Base-by-base conservation (phyloP, 1,140 invertebrate species). In the Cydia pomonella region DNA sequence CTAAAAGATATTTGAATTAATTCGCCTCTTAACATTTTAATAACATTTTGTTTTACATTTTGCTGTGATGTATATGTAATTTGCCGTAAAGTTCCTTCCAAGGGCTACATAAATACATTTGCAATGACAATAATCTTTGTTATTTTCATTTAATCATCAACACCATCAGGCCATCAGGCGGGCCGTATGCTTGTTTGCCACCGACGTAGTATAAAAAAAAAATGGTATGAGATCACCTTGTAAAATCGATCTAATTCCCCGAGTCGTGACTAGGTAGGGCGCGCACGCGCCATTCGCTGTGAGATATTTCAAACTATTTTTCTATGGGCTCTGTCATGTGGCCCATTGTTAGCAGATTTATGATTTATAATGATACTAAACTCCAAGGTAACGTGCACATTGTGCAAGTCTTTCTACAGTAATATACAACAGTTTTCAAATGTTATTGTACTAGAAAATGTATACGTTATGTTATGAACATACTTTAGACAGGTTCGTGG, bases 281-380 rank as follows among this genome's bases (percentile, higher is more conserved):
- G 86, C 86, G 89, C 89, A 90, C 90, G 88, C 87, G 90, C 86
- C 82, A 84, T 72, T 79, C 76, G 78, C 76, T 78, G 84, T 82
- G 80, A 88, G 85, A 82, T 86, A 86, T 86, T 88, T 85, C 78
- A 84, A 84, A 84, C 80, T 83, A 82, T 82, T 82, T 84, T 79
- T 75, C 76, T 84, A 78, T 82, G 80, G 79, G 82, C 78, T 80
- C 81, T 91, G 88, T 87, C 89, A 86, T 89, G 77, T 86, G 84
- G 78, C 79, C 82, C 77, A 91, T 91, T 90, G 88, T 90, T 87
- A 77, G 77, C 82, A 75, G 81, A 79, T 83, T 87, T 86, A 86
- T 90, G 87, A 92, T 92, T 92, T 84, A 88, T 86, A 82, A 86
- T 86, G 77, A 75, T 73, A 75, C 74, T 80, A 84, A 80, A 76